These are phyloP conservation scores for Hestina assimilis DNA, from an alignment of 1,140 invertebrate genomes.

Conservation along the genomic window DNA sequence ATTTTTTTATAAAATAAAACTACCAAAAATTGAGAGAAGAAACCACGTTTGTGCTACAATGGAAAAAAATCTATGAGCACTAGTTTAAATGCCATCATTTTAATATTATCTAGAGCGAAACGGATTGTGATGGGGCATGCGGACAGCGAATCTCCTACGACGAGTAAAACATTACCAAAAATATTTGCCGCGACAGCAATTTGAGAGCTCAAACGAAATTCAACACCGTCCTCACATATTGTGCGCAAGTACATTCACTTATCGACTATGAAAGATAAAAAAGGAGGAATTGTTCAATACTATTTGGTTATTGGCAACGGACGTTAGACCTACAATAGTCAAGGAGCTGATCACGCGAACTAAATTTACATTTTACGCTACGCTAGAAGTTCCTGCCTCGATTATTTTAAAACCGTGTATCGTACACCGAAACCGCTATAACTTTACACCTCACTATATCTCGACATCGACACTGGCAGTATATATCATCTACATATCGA, in stretches of 20 bases:
- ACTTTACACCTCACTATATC: conserved; percentile 3
- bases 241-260: conserved; percentile 70
- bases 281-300: conserved; percentile 67
- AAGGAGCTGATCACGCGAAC: conserved; percentile 51
- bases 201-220: conserved; percentile 32
- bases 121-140: conserved; percentile 31
- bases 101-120: conserved; percentile 52
- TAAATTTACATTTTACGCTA: conserved; percentile 42
- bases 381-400: conserved; percentile 34
- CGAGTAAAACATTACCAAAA: conserved; percentile 50
- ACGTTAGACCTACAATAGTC: conserved; percentile 50
- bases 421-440: conserved; percentile 5
- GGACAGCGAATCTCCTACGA: conserved; percentile 30
- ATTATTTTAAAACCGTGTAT: conserved; percentile 2
- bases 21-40: conserved; percentile 61
- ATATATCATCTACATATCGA: conserved; percentile 72
- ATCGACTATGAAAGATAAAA: conserved; percentile 66
- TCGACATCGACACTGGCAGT: conserved; percentile 64
- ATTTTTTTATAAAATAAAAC: conserved; percentile 40
- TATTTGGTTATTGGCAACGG: conserved; percentile 72
- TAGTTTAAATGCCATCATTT: conserved; percentile 62
- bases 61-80: conserved; percentile 59
- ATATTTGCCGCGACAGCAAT: conserved; percentile 46
- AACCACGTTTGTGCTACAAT: conserved; percentile 60
- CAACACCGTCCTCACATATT: conserved; percentile 51